Evolutionary conservation across 2,797 vertebrate genomes (phyloP), one percentile per base, ranked within the genome.

Genomic region (Molossus molossus): DNA sequence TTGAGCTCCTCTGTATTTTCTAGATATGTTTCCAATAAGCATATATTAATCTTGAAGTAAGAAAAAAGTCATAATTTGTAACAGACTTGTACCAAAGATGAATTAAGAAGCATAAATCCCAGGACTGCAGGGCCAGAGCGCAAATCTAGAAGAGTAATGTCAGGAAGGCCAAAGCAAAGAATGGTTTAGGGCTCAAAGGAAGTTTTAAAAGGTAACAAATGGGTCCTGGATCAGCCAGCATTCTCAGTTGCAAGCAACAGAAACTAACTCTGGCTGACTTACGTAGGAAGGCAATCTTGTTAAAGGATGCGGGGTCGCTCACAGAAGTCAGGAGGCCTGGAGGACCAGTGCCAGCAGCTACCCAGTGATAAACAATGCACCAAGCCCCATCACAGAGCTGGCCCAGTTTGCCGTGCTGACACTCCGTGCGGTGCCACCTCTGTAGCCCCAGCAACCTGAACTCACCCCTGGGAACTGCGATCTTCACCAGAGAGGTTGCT

Each of bases 31-130:
- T 90, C 94, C 12, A 62, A 84, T 40, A 75, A 70, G 15, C 64
- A 45, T 64, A 55, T 48, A 27, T 92, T 77, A 72, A 79, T 79
- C 57, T 79, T 90, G 82, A 87, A 73, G 73, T 62, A 65, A 75
- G 70, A 79, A 87, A 90, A 92, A 77, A 73, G 81, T 37, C 6
- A 25, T 82, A 48, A 21, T 83, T 90, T 95, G 93, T 87, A 91
- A 70, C 53, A 89, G 80, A 64, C 64, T 58, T 58, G 27, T 60
- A 55, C n/a, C 37, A 77, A 77, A 84, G 53, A 75, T 64, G 77
- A 87, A 62, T 87, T 73, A 67, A 79, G 6, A 87, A 65, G 40
- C 65, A 53, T 80, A 69, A 77, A 87, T 87, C 65, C 50, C 7
- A 79, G 58, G 58, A 45, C 79, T 62, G 25, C 14, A 55, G 73